Base-by-base conservation (phyloP, 2,888 invertebrate genomes). In the Catocala nupta region DNA sequence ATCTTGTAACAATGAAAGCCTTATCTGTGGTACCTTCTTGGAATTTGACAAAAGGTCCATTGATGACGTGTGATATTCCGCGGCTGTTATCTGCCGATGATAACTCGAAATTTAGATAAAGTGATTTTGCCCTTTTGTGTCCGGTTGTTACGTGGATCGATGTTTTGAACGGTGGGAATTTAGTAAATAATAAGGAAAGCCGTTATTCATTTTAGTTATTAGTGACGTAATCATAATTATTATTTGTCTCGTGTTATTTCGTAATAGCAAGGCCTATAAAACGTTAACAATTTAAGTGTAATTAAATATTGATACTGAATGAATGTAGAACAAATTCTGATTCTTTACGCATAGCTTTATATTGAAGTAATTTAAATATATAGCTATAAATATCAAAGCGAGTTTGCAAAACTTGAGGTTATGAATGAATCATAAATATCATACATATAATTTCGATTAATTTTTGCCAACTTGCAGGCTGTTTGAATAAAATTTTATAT, bases 21-120 rank as follows among this genome's bases (percentile, higher is more conserved):
- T 74, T 78, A 75, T 77, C 74, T 64, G 43, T 44, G 53, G 54
- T 48, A 36, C 51, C 73, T 70, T 71, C 75, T 68, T 63, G 73
- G 80, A 74, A 75, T 62, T 68, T 50, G 69, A 75, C 75, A 70
- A 71, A 68, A 68, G 71, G 65, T 55, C 68, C 51, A 59, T 59
- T 70, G 76, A 65, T 59, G 50, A 55, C 71, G 82, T 83, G 85
- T 80, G 82, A 86, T 81, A 75, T 82, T 85, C 80, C 73, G 79
- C 82, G 64, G 54, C 68, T 59, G 64, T 81, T 81, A 83, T 83
- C 81, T 65, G 54, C 55, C 4, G 9, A 44, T 59, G 72, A 70
- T 67, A 72, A 72, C 42, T 52, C 42, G 34, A 58, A 54, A 63
- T 70, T 67, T 42, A 60, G 53, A 58, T 64, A 59, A 25, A 61